Evolutionary conservation across 2,888 invertebrate species (phyloP).

Genomic region (Epirrhoe tristata): DNA sequence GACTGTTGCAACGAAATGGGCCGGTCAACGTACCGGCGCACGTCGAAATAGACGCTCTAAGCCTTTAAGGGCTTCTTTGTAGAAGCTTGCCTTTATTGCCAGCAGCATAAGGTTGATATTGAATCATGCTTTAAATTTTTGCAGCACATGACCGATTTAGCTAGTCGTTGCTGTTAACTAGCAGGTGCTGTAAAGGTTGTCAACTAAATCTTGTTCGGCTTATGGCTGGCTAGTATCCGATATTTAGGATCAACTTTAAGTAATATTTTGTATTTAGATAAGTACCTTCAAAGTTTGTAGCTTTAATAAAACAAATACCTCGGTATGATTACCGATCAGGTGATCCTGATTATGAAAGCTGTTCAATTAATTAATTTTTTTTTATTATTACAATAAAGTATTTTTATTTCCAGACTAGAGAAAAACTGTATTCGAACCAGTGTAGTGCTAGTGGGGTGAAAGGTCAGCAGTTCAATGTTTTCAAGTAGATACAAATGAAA

Average conservation of each 20-base stretch:
- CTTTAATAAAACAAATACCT: background rate
- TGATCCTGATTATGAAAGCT: background rate
- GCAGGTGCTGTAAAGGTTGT: conserved; percentile 34
- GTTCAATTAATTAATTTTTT: background rate
- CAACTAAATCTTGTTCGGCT: conserved; percentile 33
- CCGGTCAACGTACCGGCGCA: conserved; percentile 65
- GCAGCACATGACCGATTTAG: conserved; percentile 39
- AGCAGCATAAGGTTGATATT: conserved; percentile 34
- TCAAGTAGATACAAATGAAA: conserved; percentile 21
- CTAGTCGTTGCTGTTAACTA: conserved; percentile 35
- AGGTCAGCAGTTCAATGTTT: conserved; percentile 9
- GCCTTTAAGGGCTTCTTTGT: conserved; percentile 53
- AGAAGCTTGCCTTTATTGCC: conserved; percentile 29
- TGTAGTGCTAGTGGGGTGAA: background rate
- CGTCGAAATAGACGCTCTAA: conserved; percentile 61
- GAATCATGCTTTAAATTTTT: conserved; percentile 32
- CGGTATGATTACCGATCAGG: background rate
- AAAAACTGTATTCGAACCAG: background rate
- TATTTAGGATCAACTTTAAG: conserved; percentile 20
- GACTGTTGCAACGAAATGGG: conserved; percentile 65
- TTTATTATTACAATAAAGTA: background rate
- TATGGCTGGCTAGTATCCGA: conserved; percentile 23
- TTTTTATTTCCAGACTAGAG: background rate
- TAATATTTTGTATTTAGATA: conserved; percentile 25
- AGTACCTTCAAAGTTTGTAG: background rate